Evolutionary conservation across 1,140 invertebrate genomes (phyloP), one percentile per base, ranked within the genome.

Genomic region (Thaumatotibia leucotreta): DNA sequence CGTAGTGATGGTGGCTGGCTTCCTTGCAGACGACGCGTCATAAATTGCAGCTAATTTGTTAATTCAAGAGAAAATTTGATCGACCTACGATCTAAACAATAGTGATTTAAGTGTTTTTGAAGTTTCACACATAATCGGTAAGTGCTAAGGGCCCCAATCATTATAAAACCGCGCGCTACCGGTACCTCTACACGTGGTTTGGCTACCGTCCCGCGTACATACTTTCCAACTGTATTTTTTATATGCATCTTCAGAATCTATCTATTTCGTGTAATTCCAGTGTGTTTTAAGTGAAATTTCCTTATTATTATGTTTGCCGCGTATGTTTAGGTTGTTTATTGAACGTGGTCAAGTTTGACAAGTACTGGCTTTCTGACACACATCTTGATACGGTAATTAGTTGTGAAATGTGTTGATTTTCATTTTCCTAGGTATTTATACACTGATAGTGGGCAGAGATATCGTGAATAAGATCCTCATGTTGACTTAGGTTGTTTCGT

Each of bases 1-100:
- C 76, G 84, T 90, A 91, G 90, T 89, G 89, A 89, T 86, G 90
- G 88, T 91, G 87, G 90, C 89, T 88, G 89, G 90, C 90, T 89
- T 91, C 83, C 85, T 91, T 89, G 89, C 86, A 83, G 86, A 87
- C 86, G 78, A 86, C 86, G 86, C 87, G 80, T 89, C 86, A 79
- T 91, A 87, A 88, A 86, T 87, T 88, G 80, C 83, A 76, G 68
- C 68, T 82, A 74, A 87, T 84, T 88, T 82, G 72, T 83, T 79
- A 82, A 80, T 76, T 72, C 79, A 75, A 74, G 62, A 65, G 68
- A 73, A 77, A 74, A 81, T 82, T 84, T 76, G 76, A 72, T 86
- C 83, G 75, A 69, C 33, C 35, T 79, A 81, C 79, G 84, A 83
- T 85, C 82, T 66, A 74, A 78, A 70, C 73, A 78, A 70, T 87